phyloP scores from a whole-genome alignment of 2,797 vertebrate genomes.

The Rhinoraja longicauda region DNA sequence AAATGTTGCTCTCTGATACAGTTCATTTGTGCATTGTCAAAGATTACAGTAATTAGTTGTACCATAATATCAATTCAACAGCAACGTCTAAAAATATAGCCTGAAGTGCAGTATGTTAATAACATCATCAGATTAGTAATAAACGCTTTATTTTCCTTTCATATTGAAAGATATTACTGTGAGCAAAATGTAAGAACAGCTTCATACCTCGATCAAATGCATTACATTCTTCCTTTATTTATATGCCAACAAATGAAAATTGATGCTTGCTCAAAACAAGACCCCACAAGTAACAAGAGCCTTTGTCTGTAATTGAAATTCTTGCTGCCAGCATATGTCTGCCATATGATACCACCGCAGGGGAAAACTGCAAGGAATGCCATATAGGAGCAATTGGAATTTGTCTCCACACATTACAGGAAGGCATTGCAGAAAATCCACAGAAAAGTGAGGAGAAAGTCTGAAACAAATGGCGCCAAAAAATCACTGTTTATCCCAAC shows the following conservation, averaged over 20 bases:
- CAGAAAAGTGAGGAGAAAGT: not conserved
- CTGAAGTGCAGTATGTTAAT: not conserved
- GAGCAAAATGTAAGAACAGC: not conserved
- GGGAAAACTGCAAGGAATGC: not conserved
- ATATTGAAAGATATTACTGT: not conserved
- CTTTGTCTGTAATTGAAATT: not conserved
- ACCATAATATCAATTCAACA: not conserved
- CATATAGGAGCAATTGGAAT: not conserved
- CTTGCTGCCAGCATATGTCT: not conserved
- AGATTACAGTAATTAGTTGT: not conserved
- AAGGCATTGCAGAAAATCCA: not conserved
- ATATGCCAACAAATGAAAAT: not conserved
- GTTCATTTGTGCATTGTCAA: not conserved
- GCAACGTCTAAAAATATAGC: not conserved
- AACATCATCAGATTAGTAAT: not conserved
- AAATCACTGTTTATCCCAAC: not conserved
- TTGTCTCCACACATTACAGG: not conserved
- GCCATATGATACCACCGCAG: not conserved
- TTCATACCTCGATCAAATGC: not conserved
- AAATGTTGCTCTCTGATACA: not conserved
- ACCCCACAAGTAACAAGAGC: not conserved
- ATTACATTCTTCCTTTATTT: not conserved
- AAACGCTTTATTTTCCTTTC: not conserved
- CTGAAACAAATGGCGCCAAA: not conserved
- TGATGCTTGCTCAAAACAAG: not conserved